A percentile compares a stretch with the other conserved stretches of the same genome.
phyloP scores from a whole-genome alignment of 2,888 invertebrate species.

The Macropis europaea region DNA sequence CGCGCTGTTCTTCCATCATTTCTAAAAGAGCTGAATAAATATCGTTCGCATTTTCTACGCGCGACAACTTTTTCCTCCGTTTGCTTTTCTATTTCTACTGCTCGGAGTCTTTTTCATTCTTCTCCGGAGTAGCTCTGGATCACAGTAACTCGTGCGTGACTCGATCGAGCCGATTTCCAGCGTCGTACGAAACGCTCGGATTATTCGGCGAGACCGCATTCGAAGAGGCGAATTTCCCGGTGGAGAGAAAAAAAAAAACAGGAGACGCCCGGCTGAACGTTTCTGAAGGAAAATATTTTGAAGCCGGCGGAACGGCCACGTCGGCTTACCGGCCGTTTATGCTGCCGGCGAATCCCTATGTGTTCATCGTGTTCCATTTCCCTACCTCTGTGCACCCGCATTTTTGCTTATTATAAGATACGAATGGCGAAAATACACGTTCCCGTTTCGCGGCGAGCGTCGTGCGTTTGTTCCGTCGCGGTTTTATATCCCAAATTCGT shows the following conservation, averaged over 20 bases:
- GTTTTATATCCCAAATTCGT: conserved; percentile 4
- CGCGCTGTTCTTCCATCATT: too few relatives aligned
- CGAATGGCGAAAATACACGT: not conserved
- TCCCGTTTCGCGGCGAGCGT: not conserved
- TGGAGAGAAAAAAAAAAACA: not conserved
- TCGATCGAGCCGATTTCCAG: conserved; percentile 10
- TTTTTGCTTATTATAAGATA: not conserved
- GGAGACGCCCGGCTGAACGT: too few relatives aligned
- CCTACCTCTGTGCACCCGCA: not conserved
- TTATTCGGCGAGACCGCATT: too few relatives aligned
- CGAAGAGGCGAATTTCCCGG: not conserved
- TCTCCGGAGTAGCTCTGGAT: not conserved
- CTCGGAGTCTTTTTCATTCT: not conserved
- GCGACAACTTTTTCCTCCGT: too few relatives aligned
- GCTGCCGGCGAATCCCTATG: not conserved
- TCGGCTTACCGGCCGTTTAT: not conserved
- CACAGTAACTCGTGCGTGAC: conserved; percentile 7
- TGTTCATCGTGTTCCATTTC: not conserved
- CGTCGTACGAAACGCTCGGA: too few relatives aligned
- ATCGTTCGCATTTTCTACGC: too few relatives aligned
- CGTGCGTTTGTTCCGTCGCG: not conserved
- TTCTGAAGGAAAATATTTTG: not conserved
- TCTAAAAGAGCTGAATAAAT: too few relatives aligned
- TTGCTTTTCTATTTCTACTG: too few relatives aligned
- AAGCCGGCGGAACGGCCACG: not conserved